Evolutionary conservation across 2,113 vertebrate species (phyloP).

Genomic region (Anthoscopus minutus): DNA sequence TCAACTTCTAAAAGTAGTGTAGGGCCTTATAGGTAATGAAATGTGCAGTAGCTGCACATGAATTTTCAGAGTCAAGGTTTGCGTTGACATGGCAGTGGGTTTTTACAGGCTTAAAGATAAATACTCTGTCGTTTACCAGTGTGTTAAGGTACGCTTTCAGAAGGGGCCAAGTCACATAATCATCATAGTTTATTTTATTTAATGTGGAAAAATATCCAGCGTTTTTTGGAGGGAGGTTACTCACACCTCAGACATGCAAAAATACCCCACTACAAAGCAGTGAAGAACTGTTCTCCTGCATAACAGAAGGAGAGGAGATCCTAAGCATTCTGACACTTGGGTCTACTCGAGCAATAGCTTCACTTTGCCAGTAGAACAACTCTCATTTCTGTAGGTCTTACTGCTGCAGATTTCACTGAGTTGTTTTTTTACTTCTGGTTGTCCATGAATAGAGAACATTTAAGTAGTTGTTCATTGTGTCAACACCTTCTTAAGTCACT

Average conservation of each 20-base stretch:
- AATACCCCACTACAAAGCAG: not conserved
- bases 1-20: not conserved
- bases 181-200: not conserved
- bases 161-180: accelerated
- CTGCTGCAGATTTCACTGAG: not conserved
- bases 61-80: not conserved
- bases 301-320: not conserved
- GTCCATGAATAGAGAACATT: not conserved
- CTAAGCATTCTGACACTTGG: not conserved
- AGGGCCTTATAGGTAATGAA: accelerated
- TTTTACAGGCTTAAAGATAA: not conserved
- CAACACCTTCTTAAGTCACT: not conserved
- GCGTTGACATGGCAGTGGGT: accelerated
- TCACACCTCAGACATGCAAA: not conserved
- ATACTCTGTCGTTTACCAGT: not conserved
- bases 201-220: not conserved
- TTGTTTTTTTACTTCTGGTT: not conserved
- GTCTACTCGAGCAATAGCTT: accelerated
- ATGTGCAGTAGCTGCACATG: accelerated
- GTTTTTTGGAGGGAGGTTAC: not conserved
- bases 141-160: not conserved
- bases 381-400: not conserved
- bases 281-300: not conserved
- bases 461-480: not conserved
- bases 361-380: not conserved